A percentile compares a stretch with the other conserved stretches of the same genome.
phyloP scores from a whole-genome alignment of 2,797 vertebrate genomes.

The Loris lydekkerianus region DNA sequence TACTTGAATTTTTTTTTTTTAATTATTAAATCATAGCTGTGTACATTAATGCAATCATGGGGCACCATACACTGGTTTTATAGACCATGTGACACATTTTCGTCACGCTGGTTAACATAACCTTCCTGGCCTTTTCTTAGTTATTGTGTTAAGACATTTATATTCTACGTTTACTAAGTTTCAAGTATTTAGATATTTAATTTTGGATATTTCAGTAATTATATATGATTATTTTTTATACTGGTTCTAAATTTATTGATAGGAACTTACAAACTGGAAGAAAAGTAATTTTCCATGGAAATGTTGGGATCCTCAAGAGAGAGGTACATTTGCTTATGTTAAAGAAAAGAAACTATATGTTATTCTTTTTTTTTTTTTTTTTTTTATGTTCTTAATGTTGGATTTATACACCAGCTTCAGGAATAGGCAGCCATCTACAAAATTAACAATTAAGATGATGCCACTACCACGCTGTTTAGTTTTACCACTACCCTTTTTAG shows the following conservation, averaged over 20 bases:
- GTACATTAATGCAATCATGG: too few species aligned
- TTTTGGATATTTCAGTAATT: constrained; percentile 37
- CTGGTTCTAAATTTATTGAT: constrained; percentile 8
- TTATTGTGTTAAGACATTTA: too few species aligned
- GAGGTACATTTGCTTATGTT: constrained; percentile 20
- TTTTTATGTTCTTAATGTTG: not conserved
- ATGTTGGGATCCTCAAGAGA: not conserved
- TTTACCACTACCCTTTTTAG: constrained; percentile 91
- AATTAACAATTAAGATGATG: constrained; percentile 96
- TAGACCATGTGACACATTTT: too few species aligned
- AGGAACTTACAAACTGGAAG: not conserved
- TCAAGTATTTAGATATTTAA: constrained; percentile 75
- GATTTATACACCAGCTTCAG: constrained; percentile 82
- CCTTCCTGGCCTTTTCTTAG: too few species aligned
- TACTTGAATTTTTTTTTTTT: too few species aligned
- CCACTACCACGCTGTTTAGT: constrained; percentile 89
- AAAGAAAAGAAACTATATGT: constrained; percentile 17
- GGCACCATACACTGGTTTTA: too few species aligned
- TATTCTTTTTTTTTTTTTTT: too few species aligned
- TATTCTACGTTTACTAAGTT: too few species aligned
- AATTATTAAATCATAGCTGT: too few species aligned
- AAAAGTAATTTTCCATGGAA: constrained; percentile 25
- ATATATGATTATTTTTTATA: not conserved
- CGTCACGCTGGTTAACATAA: too few species aligned
- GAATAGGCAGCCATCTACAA: constrained; percentile 97